Conservation (phyloP, 2,888 invertebrate species). For the Tuberolachnus salignus region DNA sequence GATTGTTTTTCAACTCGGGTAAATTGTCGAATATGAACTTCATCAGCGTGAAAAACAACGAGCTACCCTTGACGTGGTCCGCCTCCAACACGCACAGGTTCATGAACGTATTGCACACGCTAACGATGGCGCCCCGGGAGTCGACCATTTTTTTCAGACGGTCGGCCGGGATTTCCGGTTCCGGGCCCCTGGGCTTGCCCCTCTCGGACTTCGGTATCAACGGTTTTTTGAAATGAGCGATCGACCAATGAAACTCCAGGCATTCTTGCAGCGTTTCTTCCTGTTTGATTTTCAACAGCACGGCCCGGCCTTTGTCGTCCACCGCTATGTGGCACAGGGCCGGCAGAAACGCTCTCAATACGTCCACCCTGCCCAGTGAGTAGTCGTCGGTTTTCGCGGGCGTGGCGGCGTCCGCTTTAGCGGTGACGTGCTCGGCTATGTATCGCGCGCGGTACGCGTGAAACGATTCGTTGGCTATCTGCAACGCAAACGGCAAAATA, state of each 20-base stretch:
- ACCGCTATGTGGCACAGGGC: constrained; percentile 90
- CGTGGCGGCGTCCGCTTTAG: constrained; percentile 66
- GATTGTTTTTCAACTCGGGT: constrained; percentile 81
- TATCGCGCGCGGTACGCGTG: constrained; percentile 74
- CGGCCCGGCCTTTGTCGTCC: constrained; percentile 84
- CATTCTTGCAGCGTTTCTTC: constrained; percentile 82
- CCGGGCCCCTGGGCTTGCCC: constrained; percentile 74
- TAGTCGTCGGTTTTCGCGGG: constrained; percentile 63
- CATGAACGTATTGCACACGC: constrained; percentile 90
- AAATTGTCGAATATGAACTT: constrained; percentile 85
- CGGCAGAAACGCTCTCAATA: constrained; percentile 82
- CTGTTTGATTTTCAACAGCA: constrained; percentile 77
- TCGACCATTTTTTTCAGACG: constrained; percentile 82
- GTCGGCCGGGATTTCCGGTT: constrained; percentile 75
- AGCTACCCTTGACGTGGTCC: constrained; percentile 78
- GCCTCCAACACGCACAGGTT: constrained; percentile 88
- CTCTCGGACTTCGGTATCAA: constrained; percentile 81
- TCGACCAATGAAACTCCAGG: constrained; percentile 82
- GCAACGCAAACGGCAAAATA: constrained; percentile 80
- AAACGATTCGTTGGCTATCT: constrained; percentile 81
- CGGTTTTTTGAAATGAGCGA: constrained; percentile 83
- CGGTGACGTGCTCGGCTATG: constrained; percentile 73
- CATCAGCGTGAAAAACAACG: constrained; percentile 77
- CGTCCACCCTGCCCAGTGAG: constrained; percentile 71
- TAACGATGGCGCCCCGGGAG: constrained; percentile 82